Percentiles rank a stretch among this genome's conserved stretches.
These are phyloP conservation scores for Lagopus muta DNA, from an alignment of 2,113 vertebrate species.

Conservation along the genomic window DNA sequence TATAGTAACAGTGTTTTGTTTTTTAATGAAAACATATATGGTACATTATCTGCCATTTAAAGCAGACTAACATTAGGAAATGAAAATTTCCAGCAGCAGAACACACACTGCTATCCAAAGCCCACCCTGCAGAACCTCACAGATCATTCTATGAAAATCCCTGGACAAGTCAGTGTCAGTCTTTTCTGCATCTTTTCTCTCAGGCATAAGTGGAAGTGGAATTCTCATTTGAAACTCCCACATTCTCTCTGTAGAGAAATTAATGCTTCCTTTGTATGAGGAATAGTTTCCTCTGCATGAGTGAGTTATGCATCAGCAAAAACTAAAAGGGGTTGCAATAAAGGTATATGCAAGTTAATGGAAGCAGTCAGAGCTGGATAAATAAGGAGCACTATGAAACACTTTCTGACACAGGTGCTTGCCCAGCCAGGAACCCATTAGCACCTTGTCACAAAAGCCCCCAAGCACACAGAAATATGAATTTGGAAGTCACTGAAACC, in stretches of 20 bases:
- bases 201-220: background rate
- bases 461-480: slow-evolving; percentile 45
- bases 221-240: background rate
- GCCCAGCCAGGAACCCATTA: slow-evolving; percentile 66
- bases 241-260: background rate
- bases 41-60: background rate
- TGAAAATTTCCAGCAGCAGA: background rate
- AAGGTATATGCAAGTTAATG: slow-evolving; percentile 19
- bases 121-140: background rate
- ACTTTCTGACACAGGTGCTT: slow-evolving; percentile 67
- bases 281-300: background rate
- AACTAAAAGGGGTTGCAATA: background rate
- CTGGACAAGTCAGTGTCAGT: background rate
- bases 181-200: background rate
- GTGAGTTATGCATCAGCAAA: background rate
- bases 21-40: background rate
- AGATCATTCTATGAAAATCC: background rate
- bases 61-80: slow-evolving; percentile 5
- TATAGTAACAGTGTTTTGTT: background rate
- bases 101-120: background rate
- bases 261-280: background rate
- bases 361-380: slow-evolving; percentile 45
- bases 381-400: slow-evolving; percentile 62
- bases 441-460: slow-evolving; percentile 65
- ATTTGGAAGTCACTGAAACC: slow-evolving; percentile 48